Percentiles rank a stretch among this genome's conserved stretches.
Evolutionary conservation across 2,113 vertebrate species (phyloP).

Genomic region (Myocastor coypus): DNA sequence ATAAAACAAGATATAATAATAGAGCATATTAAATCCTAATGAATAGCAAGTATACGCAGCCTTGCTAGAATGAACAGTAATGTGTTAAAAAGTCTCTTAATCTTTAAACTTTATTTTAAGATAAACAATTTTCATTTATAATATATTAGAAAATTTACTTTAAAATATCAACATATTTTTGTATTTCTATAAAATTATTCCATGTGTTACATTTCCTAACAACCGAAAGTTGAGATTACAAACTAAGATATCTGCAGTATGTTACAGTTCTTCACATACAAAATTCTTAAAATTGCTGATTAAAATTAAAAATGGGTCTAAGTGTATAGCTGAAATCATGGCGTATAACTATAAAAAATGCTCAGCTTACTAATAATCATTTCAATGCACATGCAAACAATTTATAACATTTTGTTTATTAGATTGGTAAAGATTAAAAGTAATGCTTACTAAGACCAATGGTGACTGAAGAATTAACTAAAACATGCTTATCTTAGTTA

Average conservation of each 20-base stretch:
- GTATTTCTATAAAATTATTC: conserved; percentile 8
- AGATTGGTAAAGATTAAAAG: not conserved
- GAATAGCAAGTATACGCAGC: not conserved
- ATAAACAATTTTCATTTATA: not conserved
- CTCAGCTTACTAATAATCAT: not conserved
- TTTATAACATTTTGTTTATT: conserved; percentile 1
- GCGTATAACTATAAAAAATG: not conserved
- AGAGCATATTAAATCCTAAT: not conserved
- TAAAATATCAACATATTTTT: not conserved
- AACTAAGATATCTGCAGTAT: not conserved
- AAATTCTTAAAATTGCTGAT: conserved; percentile 2
- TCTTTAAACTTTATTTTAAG: not conserved
- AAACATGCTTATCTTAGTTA: too few relatives aligned
- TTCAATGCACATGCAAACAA: not conserved
- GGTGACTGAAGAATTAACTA: not conserved
- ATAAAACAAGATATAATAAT: not conserved
- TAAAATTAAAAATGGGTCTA: conserved; percentile 5
- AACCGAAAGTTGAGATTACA: not conserved
- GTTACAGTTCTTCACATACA: not conserved
- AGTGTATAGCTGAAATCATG: not conserved
- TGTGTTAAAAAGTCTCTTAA: not conserved
- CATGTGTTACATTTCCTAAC: not conserved
- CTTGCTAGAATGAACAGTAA: not conserved
- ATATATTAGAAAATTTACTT: not conserved
- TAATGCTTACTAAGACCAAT: not conserved